Conservation (phyloP, 1,140 invertebrate species). For the Rhizoglyphus robini region DNA sequence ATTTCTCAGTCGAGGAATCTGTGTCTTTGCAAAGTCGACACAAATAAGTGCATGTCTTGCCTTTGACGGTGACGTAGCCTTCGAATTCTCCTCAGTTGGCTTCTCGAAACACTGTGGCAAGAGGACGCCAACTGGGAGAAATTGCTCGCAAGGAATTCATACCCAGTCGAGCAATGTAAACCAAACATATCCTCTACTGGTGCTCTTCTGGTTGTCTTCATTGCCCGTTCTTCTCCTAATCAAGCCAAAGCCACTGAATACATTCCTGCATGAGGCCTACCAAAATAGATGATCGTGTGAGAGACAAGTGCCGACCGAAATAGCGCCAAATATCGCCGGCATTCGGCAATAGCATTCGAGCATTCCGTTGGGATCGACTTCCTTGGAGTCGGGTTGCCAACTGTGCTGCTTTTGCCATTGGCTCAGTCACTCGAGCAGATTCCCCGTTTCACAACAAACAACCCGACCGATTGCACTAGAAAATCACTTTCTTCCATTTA, state of each 20-base stretch:
- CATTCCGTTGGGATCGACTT: neutral
- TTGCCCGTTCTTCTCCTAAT: neutral
- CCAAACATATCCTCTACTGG: neutral
- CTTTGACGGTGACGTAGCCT: neutral
- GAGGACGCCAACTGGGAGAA: neutral
- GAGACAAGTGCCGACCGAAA: neutral
- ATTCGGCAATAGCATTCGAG: too few relatives aligned
- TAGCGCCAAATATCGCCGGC: neutral
- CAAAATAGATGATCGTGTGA: neutral
- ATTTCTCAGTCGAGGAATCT: too few relatives aligned
- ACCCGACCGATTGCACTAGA: neutral
- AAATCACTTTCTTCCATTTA: neutral
- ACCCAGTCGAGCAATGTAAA: too few relatives aligned
- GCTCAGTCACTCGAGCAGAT: too few relatives aligned
- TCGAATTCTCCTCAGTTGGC: neutral
- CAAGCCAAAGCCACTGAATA: neutral
- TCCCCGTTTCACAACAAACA: neutral
- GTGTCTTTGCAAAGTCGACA: too few relatives aligned
- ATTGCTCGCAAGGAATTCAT: too few relatives aligned
- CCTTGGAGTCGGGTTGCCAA: too few relatives aligned
- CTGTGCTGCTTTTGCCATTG: too few relatives aligned
- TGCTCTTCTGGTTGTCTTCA: neutral
- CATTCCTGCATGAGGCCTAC: too few relatives aligned
- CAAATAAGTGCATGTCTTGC: conserved; percentile 13
- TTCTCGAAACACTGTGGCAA: neutral